Conservation (phyloP, 2,888 invertebrate species). For the Cheilosia grossa region DNA sequence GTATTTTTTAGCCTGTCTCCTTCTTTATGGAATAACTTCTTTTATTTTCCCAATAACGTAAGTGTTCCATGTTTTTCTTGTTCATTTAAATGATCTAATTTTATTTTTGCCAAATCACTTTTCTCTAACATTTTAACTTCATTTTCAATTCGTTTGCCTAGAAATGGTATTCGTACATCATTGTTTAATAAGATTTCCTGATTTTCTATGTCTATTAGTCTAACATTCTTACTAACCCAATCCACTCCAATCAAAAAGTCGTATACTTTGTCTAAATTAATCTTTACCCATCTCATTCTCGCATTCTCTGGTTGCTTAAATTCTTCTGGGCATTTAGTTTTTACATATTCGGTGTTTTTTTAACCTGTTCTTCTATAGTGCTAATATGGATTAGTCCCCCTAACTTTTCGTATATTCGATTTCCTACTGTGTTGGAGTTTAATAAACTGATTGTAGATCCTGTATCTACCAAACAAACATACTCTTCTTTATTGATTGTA, state of each 20-base stretch:
- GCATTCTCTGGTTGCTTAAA: neutral
- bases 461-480: slow-evolving; percentile 13
- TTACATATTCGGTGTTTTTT: neutral
- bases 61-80: too few relatives aligned
- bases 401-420: slow-evolving; percentile 12
- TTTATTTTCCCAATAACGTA: neutral
- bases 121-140: too few relatives aligned
- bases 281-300: too few relatives aligned
- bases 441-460: slow-evolving; percentile 11
- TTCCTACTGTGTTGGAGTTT: slow-evolving; percentile 26
- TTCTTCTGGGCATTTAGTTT: neutral
- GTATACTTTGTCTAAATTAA: too few relatives aligned
- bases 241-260: too few relatives aligned
- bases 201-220: too few relatives aligned
- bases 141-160: too few relatives aligned
- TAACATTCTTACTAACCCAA: too few relatives aligned
- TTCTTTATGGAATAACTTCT: neutral
- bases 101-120: too few relatives aligned
- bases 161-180: too few relatives aligned
- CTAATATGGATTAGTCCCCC: slow-evolving; percentile 12
- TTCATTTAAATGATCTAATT: too few relatives aligned
- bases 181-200: too few relatives aligned
- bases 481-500: neutral
- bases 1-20: slow-evolving; percentile 1
- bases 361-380: slow-evolving; percentile 28